A percentile compares a stretch with the other conserved stretches of the same genome.
These are phyloP conservation scores for Toxonevra muliebris DNA, from an alignment of 2,888 invertebrate genomes.

Conservation along the genomic window DNA sequence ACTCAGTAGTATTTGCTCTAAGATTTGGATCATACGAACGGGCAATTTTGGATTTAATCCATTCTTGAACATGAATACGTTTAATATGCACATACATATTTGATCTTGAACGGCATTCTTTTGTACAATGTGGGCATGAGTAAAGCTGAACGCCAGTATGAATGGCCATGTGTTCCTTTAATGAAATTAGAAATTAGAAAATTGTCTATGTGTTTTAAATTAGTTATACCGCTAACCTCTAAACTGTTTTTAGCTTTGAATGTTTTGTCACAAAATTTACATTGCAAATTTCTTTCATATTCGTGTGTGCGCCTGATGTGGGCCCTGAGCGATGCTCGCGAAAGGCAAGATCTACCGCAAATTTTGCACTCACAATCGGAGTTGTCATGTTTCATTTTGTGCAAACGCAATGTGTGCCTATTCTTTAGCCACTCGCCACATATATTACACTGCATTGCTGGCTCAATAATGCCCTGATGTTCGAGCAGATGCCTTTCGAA, in stretches of 20 bases:
- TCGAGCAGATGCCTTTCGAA: slow-evolving; percentile 54
- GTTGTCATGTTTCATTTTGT: slow-evolving; percentile 40
- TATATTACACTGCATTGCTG: slow-evolving; percentile 52
- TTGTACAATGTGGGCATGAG: slow-evolving; percentile 57
- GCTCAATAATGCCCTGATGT: slow-evolving; percentile 56
- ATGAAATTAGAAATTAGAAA: background rate
- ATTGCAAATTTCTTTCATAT: slow-evolving; percentile 50
- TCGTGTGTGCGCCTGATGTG: slow-evolving; percentile 57
- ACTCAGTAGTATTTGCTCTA: background rate
- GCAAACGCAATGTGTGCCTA: slow-evolving; percentile 48
- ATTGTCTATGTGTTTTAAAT: background rate
- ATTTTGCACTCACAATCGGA: slow-evolving; percentile 37
- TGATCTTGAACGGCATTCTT: slow-evolving; percentile 57
- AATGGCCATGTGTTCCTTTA: slow-evolving; percentile 56
- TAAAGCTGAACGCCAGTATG: slow-evolving; percentile 57
- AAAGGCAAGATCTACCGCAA: slow-evolving; percentile 44
- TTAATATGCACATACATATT: slow-evolving; percentile 61
- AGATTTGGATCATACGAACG: slow-evolving; percentile 39
- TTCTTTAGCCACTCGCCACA: slow-evolving; percentile 57
- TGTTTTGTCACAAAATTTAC: slow-evolving; percentile 55
- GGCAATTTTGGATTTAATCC: slow-evolving; percentile 52
- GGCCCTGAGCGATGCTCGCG: slow-evolving; percentile 51
- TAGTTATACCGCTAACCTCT: slow-evolving; percentile 41
- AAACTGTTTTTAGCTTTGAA: slow-evolving; percentile 55
- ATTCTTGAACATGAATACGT: slow-evolving; percentile 55